phyloP scores from a whole-genome alignment of 2,888 invertebrate genomes.

The Tenthredo mesomela region DNA sequence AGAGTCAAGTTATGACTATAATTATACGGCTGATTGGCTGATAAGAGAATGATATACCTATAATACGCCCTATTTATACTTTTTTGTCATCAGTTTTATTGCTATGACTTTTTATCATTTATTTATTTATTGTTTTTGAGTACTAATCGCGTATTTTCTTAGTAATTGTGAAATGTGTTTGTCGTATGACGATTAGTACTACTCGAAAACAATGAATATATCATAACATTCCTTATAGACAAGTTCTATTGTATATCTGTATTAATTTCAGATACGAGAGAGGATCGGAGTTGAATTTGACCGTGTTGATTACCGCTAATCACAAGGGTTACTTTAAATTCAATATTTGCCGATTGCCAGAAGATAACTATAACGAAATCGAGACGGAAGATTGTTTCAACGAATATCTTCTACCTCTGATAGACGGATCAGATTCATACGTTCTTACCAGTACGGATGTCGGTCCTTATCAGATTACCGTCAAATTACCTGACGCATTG shows the following conservation, averaged over 20 bases:
- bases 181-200: not conserved
- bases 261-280: slow-evolving; percentile 67
- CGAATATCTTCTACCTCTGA: slow-evolving; percentile 72
- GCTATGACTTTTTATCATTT: not conserved
- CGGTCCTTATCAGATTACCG: slow-evolving; percentile 64
- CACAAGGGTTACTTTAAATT: slow-evolving; percentile 79
- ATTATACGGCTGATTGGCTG: not conserved
- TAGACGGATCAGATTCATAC: slow-evolving; percentile 70
- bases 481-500: slow-evolving; percentile 77
- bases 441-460: slow-evolving; percentile 59
- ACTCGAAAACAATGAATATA: not conserved
- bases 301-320: slow-evolving; percentile 77
- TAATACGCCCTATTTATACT: not conserved
- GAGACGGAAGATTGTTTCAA: slow-evolving; percentile 81
- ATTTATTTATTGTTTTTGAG: not conserved
- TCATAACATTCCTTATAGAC: not conserved
- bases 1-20: not conserved
- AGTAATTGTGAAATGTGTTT: not conserved
- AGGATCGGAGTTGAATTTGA: slow-evolving; percentile 69
- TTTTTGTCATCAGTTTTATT: not conserved
- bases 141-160: not conserved
- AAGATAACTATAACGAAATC: slow-evolving; percentile 67
- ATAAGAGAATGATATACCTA: not conserved
- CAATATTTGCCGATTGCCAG: slow-evolving; percentile 78
- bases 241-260: not conserved